These are phyloP conservation scores for Gallirallus australis DNA, from an alignment of 2,797 vertebrate genomes.

Conservation along the genomic window DNA sequence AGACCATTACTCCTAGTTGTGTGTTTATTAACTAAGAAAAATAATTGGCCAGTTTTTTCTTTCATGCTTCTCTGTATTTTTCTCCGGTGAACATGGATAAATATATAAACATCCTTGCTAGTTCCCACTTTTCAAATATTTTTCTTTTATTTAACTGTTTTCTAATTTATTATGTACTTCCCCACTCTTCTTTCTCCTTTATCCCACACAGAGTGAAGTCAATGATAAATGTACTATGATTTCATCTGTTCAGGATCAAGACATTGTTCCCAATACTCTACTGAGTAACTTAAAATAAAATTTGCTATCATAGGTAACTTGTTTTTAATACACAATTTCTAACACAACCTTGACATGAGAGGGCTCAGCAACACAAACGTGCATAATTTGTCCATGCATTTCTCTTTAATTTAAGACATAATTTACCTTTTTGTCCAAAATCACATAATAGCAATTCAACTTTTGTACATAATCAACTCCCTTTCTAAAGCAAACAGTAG, in stretches of 20 bases:
- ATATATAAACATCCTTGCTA: conserved; percentile 17
- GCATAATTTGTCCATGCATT: not conserved
- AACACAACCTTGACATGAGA: not conserved
- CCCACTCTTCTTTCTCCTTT: not conserved
- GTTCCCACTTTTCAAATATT: conserved; percentile 3
- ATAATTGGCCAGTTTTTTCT: not conserved
- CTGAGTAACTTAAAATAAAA: not conserved
- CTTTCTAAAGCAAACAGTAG: not conserved
- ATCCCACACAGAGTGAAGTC: not conserved
- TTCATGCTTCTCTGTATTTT: not conserved
- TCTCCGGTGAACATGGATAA: not conserved
- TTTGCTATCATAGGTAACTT: not conserved
- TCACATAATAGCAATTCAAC: not conserved
- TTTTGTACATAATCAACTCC: not conserved
- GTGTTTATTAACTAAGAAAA: conserved; percentile 12
- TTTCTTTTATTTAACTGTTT: not conserved
- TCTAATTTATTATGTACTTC: not conserved
- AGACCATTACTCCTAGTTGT: not conserved
- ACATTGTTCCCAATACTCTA: not conserved
- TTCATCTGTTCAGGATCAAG: not conserved
- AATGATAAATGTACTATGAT: not conserved
- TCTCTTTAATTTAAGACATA: not conserved
- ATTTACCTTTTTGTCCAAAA: not conserved
- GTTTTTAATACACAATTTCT: not conserved
- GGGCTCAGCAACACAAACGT: not conserved